These are phyloP conservation scores for Rhodeus uyekii DNA, from an alignment of 2,797 vertebrate species.

Conservation along the genomic window DNA sequence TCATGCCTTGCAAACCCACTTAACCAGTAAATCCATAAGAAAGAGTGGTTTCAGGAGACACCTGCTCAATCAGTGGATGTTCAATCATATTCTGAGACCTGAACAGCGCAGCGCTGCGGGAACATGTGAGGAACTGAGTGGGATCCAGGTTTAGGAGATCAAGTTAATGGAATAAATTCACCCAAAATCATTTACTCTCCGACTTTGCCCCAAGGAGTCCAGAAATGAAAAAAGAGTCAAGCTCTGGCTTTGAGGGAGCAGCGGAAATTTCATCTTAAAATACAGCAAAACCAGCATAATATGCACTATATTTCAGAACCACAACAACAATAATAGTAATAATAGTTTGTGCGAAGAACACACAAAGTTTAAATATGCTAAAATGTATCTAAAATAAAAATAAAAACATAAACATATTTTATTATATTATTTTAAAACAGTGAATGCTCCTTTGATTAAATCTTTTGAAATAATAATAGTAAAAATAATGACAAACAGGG, in stretches of 20 bases:
- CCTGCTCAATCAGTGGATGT: conserved; percentile 27
- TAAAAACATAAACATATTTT: neutral
- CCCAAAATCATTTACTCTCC: neutral
- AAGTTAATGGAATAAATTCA: neutral
- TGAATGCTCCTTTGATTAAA: neutral
- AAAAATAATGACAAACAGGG: neutral
- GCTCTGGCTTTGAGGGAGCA: neutral
- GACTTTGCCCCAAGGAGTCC: neutral
- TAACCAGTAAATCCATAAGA: conserved; percentile 47
- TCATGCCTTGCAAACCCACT: conserved; percentile 48
- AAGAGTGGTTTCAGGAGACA: conserved; percentile 42
- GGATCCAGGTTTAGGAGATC: neutral
- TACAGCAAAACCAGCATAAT: neutral
- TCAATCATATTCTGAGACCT: conserved; percentile 33
- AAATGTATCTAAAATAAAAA: neutral
- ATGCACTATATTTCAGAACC: neutral
- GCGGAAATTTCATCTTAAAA: neutral
- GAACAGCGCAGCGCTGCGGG: neutral
- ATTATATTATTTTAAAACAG: neutral
- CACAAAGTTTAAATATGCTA: neutral
- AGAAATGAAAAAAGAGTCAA: neutral
- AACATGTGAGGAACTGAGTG: neutral
- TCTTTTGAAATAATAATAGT: neutral
- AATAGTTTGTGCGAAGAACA: neutral
- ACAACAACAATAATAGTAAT: neutral